Conservation (phyloP, 2,797 vertebrate species). For the Rachycentron canadum region DNA sequence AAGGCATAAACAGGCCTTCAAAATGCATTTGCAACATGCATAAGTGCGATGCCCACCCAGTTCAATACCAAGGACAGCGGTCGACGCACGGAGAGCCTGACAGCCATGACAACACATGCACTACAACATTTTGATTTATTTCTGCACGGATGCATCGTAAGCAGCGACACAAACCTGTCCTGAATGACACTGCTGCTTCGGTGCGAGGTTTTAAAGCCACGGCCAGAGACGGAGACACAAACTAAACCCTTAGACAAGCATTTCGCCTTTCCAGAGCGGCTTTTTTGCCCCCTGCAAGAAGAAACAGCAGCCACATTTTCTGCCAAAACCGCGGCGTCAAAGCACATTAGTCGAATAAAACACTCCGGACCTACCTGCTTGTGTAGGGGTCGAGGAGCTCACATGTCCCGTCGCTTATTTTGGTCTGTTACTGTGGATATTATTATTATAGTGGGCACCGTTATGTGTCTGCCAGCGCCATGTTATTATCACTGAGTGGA, state of each 20-base stretch:
- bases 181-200: constrained; percentile 70
- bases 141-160: constrained; percentile 56
- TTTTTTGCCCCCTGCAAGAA: constrained; percentile 51
- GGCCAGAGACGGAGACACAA: constrained; percentile 24
- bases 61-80: constrained; percentile 88
- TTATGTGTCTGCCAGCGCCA: constrained; percentile 86
- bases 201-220: constrained; percentile 14
- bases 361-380: constrained; percentile 77
- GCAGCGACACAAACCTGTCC: constrained; percentile 50
- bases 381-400: constrained; percentile 70
- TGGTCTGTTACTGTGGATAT: constrained; percentile 45
- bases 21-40: constrained; percentile 44
- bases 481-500: constrained; percentile 82
- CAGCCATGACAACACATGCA: constrained; percentile 79
- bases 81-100: constrained; percentile 71
- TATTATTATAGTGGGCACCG: constrained; percentile 70
- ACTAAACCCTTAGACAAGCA: constrained; percentile 45
- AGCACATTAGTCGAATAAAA: constrained; percentile 42
- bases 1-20: constrained; percentile 26
- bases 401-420: constrained; percentile 82
- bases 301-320: constrained; percentile 54
- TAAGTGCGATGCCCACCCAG: constrained; percentile 69
- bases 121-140: constrained; percentile 65
- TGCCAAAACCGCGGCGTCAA: constrained; percentile 28
- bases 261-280: constrained; percentile 60